These are phyloP conservation scores for Xanthorhoe spadicearia DNA, from an alignment of 2,888 invertebrate species.

Conservation along the genomic window DNA sequence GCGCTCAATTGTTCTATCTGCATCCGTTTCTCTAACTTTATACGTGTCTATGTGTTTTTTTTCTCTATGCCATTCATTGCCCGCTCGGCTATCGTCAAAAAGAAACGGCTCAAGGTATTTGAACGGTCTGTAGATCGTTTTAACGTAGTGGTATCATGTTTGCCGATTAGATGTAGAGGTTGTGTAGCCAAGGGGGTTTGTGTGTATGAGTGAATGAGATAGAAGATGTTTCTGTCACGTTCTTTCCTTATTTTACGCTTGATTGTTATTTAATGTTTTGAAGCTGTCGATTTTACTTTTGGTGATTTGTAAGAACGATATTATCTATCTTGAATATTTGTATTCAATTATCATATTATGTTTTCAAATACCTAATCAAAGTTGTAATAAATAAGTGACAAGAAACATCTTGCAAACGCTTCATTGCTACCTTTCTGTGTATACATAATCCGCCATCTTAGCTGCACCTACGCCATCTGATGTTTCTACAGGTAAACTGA, in stretches of 20 bases:
- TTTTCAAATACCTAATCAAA: neutral
- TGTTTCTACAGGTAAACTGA: slow-evolving; percentile 37
- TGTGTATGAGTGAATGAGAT: slow-evolving; percentile 69
- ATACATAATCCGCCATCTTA: slow-evolving; percentile 49
- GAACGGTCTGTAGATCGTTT: slow-evolving; percentile 46
- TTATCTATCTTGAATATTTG: too few species aligned
- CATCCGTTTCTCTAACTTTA: slow-evolving; percentile 86
- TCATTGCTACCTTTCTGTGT: slow-evolving; percentile 56
- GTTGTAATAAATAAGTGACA: slow-evolving; percentile 39
- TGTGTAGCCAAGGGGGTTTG: slow-evolving; percentile 85
- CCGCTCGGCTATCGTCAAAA: slow-evolving; percentile 85
- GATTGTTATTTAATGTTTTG: neutral
- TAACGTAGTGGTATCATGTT: slow-evolving; percentile 75
- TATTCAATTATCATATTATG: too few species aligned
- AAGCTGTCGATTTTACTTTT: too few species aligned
- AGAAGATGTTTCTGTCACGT: slow-evolving; percentile 62
- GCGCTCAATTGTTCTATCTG: slow-evolving; percentile 56
- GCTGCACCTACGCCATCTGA: slow-evolving; percentile 59
- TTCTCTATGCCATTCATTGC: slow-evolving; percentile 89
- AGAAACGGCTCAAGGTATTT: slow-evolving; percentile 85
- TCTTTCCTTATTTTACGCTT: neutral
- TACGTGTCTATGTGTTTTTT: slow-evolving; percentile 88
- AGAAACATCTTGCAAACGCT: slow-evolving; percentile 64
- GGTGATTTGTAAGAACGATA: too few species aligned
- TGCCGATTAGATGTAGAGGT: slow-evolving; percentile 79